Conservation (phyloP, 2,797 vertebrate genomes). For the Hozukius guyotensis region DNA sequence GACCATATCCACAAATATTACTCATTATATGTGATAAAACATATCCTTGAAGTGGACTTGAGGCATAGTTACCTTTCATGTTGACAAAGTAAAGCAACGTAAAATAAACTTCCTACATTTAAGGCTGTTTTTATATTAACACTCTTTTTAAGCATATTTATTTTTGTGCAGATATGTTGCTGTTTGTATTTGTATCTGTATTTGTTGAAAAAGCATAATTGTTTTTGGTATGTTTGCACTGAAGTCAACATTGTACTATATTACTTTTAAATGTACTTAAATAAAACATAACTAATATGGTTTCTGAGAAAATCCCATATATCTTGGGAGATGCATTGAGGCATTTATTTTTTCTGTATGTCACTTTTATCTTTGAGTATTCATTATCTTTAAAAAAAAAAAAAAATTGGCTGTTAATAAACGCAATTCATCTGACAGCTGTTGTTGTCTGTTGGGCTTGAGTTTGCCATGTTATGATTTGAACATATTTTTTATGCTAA, state of each 20-base stretch:
- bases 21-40: neutral
- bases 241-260: neutral
- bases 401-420: neutral
- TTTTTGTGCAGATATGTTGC: neutral
- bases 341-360: neutral
- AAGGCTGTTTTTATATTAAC: neutral
- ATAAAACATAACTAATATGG: neutral
- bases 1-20: neutral
- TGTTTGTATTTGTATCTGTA: neutral
- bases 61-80: neutral
- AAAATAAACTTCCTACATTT: neutral
- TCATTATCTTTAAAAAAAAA: neutral
- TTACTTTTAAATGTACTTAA: neutral
- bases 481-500: too few relatives aligned
- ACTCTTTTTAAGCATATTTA: neutral
- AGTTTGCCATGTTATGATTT: too few relatives aligned
- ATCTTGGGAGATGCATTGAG: neutral
- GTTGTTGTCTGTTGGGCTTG: too few relatives aligned
- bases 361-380: neutral
- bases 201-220: neutral
- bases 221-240: neutral
- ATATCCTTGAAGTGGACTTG: neutral
- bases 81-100: neutral
- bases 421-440: neutral
- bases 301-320: neutral